Evolutionary conservation across 2,888 invertebrate genomes (phyloP), one percentile per base, ranked within the genome.

Genomic region (Molorchus minor): DNA sequence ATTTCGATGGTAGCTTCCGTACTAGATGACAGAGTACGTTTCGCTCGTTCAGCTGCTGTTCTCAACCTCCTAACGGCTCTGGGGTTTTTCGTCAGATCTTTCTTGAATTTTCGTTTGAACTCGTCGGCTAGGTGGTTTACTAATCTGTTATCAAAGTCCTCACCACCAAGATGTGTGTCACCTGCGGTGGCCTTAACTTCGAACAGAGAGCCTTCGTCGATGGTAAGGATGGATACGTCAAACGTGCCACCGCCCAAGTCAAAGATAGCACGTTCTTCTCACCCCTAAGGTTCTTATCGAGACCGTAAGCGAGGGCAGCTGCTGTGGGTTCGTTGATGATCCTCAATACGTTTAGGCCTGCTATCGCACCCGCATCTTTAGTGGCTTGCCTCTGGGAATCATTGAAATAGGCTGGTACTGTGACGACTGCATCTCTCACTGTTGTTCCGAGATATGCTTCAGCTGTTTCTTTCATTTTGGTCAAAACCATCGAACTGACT

Each of bases 111-210:
- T 16, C 89, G 81, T 75, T 87, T 84, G 80, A 91, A 91, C 78
- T 91, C 91, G 4, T 89, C 87, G 1, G 72, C 77, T 92, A 87
- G 82, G 73, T 86, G 83, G 56, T 75, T 82, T 3, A 87, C 86
- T 70, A 87, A 73, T 16, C 86, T 80, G 70, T 84, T 86, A 66
- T 84, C 83, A 64, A 84, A 84, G 79, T 91, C 88, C 77, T 91
- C 91, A 8, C 91, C 91, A 16, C 92, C 92, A 51, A 92, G 83
- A 76, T 92, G 93, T 3, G 93, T 93, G 76, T 94, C 93, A 25
- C 93, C 93, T 25, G 92, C 91, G 1, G 92, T 94, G 0, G 93
- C 84, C 77, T 87, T 89, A 2, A 92, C 94, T 2, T 93, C 93
- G 80, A 93, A 93, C 77, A 93, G 92, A 12, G 92, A 92, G 41